phyloP scores from a whole-genome alignment of 2,797 vertebrate genomes.

The Neosilurus hyrtlii region DNA sequence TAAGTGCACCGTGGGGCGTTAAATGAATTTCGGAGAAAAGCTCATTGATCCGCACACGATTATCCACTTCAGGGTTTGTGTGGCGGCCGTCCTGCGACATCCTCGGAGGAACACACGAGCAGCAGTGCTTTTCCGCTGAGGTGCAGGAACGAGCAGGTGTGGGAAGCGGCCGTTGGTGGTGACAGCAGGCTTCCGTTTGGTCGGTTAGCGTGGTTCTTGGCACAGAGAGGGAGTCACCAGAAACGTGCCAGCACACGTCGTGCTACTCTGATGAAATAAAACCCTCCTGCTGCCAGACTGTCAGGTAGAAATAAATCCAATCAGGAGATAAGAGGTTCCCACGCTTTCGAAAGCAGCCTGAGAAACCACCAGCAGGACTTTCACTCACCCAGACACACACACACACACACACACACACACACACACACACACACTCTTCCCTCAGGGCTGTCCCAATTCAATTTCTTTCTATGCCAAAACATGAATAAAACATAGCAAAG shows the following conservation, averaged over 20 bases:
- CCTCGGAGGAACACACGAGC: not conserved
- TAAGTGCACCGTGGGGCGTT: not conserved
- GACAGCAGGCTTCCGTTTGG: conserved; percentile 14
- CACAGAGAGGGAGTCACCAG: conserved; percentile 1
- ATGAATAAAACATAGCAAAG: not conserved
- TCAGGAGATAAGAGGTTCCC: conserved; percentile 48
- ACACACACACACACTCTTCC: not conserved
- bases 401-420: conserved; percentile 6
- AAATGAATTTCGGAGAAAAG: conserved; percentile 40
- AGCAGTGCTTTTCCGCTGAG: not conserved
- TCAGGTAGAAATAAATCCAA: conserved; percentile 44
- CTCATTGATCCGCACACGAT: conserved; percentile 38
- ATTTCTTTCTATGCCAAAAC: not conserved
- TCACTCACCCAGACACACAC: not conserved
- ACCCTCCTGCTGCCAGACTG: conserved; percentile 23
- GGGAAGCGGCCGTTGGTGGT: conserved; percentile 34
- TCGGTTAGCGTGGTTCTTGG: not conserved
- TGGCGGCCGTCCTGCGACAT: not conserved
- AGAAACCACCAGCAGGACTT: conserved; percentile 36
- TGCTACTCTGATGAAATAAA: conserved; percentile 13
- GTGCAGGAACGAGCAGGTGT: conserved; percentile 25
- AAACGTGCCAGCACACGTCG: conserved; percentile 41
- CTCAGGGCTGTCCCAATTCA: not conserved
- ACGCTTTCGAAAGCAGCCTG: conserved; percentile 24
- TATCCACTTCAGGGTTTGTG: conserved; percentile 13